Percentiles rank a stretch among this genome's conserved stretches.
Conservation (phyloP, 2,888 invertebrate genomes). For the Heliconius ismenius region DNA sequence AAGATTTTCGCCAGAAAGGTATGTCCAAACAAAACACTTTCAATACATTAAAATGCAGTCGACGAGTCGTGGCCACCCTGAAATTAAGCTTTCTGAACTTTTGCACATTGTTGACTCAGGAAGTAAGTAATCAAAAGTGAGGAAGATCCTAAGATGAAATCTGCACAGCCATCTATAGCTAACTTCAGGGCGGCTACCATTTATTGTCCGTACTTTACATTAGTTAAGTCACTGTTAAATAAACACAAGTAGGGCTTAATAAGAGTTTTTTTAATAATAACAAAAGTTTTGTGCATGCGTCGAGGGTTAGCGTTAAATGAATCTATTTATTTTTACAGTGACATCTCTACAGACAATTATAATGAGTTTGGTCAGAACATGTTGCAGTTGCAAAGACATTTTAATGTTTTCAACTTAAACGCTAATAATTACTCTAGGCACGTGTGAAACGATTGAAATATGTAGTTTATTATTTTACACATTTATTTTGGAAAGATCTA, state of each 20-base stretch:
- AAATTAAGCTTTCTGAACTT: not conserved
- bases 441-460: constrained; percentile 56
- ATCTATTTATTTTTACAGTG: constrained; percentile 82
- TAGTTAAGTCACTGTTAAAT: constrained; percentile 28
- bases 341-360: constrained; percentile 77
- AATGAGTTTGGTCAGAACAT: constrained; percentile 72
- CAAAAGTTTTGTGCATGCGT: constrained; percentile 55
- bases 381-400: constrained; percentile 77
- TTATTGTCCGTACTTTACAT: not conserved
- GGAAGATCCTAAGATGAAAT: not conserved
- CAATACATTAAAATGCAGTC: not conserved
- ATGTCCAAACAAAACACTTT: constrained; percentile 43
- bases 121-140: not conserved
- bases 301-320: constrained; percentile 66
- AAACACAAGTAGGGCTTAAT: constrained; percentile 24
- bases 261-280: constrained; percentile 16
- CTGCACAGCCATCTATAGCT: not conserved
- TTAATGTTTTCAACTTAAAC: constrained; percentile 74
- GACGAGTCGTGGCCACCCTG: not conserved
- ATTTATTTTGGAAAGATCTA: constrained; percentile 34
- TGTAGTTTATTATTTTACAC: constrained; percentile 34
- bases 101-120: not conserved
- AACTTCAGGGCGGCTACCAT: not conserved
- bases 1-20: constrained; percentile 67
- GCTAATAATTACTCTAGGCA: constrained; percentile 70